Base-by-base conservation (phyloP, 1,140 invertebrate genomes). In the Caerostris extrusa region DNA sequence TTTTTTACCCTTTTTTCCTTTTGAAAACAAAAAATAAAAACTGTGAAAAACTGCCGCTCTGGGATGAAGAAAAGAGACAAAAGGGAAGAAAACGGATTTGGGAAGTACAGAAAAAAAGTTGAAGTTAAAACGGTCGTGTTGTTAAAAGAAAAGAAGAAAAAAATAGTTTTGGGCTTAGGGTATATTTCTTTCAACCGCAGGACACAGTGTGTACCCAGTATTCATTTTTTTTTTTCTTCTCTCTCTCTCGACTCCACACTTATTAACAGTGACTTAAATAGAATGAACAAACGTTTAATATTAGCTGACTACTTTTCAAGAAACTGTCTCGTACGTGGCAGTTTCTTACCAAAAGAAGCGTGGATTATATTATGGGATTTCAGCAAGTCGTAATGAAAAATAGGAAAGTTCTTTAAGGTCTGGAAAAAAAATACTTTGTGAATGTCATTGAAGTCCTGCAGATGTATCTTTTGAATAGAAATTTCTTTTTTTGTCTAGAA, bases 81-180 rank as follows among this genome's bases (percentile, higher is more conserved):
- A 87, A 87, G 85, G 61, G 57, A 64, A 64, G 85, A 64, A 61
- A 87, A 87, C 85, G 85, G 85, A 87, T 87, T 87, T 64, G 3
- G 85, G 85, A 87, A 87, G 85, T 61, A 53, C 57, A 83, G 85
- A 87, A 87, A 87, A 87, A 87, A 87, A 87, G 60, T 87, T 60
- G n/a, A 87, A 64, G 85, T 87, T 87, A 87, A 87, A 87, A 34
- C 34, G 34, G 34, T 34, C 34, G 34, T 34, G 34, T 34, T 34
- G 34, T 2, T 34, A 1, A 34, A 34, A 34, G 34, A 34, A 34
- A 34, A 34, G 34, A 34, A 34, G 2, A 34, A 87, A 64, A 87
- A 64, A 87, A 64, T 64, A 61, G n/a, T 14, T 7, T 6, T 17
- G 1, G 60, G 60, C 85, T 87, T 53, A 87, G 34, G 56, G 55